phyloP scores from a whole-genome alignment of 2,888 invertebrate species.

The Ophraella communa region DNA sequence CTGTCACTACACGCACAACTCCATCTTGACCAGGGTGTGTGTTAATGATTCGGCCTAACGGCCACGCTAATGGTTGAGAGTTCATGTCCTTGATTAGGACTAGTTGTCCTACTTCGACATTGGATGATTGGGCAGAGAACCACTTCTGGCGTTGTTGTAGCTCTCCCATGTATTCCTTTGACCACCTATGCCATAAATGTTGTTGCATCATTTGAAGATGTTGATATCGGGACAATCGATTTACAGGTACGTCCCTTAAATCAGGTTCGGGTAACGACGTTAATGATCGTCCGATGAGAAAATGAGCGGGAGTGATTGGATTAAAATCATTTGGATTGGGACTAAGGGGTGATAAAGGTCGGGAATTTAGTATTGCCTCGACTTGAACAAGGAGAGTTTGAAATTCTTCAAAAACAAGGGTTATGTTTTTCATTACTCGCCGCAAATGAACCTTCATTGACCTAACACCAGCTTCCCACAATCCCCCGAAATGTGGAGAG shows the following conservation, averaged over 20 bases:
- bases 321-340: background rate
- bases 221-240: background rate
- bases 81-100: background rate
- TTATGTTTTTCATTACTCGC: background rate
- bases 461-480: background rate
- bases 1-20: conserved; percentile 16
- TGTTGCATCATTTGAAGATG: background rate
- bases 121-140: background rate
- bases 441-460: background rate
- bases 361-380: background rate
- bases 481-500: background rate
- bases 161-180: background rate
- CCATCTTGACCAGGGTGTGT: conserved; percentile 18
- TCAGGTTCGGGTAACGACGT: background rate
- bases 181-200: background rate
- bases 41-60: conserved; percentile 1
- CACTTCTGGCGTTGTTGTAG: background rate
- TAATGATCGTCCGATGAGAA: background rate
- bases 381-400: background rate
- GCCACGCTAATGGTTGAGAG: conserved; percentile 8
- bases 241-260: background rate
- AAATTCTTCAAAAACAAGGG: background rate
- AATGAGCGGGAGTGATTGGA: background rate
- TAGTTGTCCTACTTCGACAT: background rate
- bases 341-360: background rate